A percentile compares a stretch with the other conserved stretches of the same genome.
These are phyloP conservation scores for Diadema setosum DNA, from an alignment of 35 echinoderm and acorn worm species.

Conservation along the genomic window DNA sequence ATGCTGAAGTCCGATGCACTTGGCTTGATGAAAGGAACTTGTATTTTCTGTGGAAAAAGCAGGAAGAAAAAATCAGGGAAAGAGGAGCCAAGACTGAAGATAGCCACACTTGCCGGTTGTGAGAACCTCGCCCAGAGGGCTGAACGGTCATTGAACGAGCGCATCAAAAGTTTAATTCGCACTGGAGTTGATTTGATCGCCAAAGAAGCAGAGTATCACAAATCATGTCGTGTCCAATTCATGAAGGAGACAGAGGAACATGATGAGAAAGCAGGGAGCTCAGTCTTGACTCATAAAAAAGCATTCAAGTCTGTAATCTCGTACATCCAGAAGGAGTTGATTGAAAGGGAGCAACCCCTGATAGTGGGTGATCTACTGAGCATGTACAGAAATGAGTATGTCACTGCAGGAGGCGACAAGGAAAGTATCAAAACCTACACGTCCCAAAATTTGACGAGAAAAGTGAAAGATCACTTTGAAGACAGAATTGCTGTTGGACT, in stretches of 20 bases:
- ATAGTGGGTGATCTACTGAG: neutral
- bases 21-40: conserved; percentile 53
- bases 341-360: conserved; percentile 8
- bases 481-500: conserved; percentile 22
- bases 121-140: conserved; percentile 31
- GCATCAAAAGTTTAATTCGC: conserved; percentile 43
- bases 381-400: conserved; percentile 17
- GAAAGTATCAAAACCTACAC: neutral
- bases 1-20: conserved; percentile 54
- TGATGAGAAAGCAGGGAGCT: neutral
- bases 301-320: neutral
- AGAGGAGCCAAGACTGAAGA: conserved; percentile 33
- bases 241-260: conserved; percentile 38
- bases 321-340: conserved; percentile 22
- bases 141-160: conserved; percentile 35
- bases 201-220: conserved; percentile 78
- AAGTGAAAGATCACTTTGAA: too few species aligned
- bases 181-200: conserved; percentile 52
- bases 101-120: conserved; percentile 54
- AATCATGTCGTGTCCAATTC: conserved; percentile 46
- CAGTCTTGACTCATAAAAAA: conserved; percentile 12
- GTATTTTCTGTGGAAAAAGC: conserved; percentile 63
- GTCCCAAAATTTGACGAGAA: neutral
- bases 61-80: conserved; percentile 1
- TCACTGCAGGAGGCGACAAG: neutral